Evolutionary conservation across 2,888 invertebrate species (phyloP), one percentile per base, ranked within the genome.

Genomic region (Allygus modestus): DNA sequence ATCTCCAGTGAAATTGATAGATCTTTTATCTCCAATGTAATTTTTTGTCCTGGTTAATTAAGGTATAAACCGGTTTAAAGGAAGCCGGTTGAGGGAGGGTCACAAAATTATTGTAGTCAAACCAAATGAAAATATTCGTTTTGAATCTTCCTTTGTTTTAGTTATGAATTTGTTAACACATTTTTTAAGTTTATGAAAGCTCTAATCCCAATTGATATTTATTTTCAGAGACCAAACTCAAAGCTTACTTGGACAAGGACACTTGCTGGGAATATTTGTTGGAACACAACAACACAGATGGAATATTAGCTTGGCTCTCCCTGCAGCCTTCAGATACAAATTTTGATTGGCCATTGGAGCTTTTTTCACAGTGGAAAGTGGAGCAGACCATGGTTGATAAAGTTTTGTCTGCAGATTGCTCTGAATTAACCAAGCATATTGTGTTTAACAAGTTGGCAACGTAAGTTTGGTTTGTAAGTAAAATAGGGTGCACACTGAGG

Each of bases 261-360:
- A 90, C 91, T 87, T 91, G 94, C 87, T 95, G 95, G 94, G 91
- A 92, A 87, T 92, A 92, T 88, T 90, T 95, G 84, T 88, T 95
- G 81, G 90, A 91, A 81, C 91, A 92, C 86, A 93, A 94, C 88
- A 92, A 93, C 88, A 91, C 92, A 0, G 92, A 94, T 89, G 90
- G 93, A 84, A 88, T 95, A 83, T 91, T 92, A 84, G 90, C 91
- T 54, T 95, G 95, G 94, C 93, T 95, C 84, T 92, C 93, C 87
- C 58, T 54, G 86, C 88, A 26, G 85, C 86, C 11, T 43, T 12
- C 46, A 20, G 71, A 82, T 20, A 26, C n/a, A 17, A 46, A 37
- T 15, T 88, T 92, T 69, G 91, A 92, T 82, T 91, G 91, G 85
- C 89, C 94, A 23, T 91, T 92, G 84, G 90, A 90, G 73, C 89